Evolutionary conservation across 2,113 vertebrate genomes (phyloP), one percentile per base, ranked within the genome.

Genomic region (Herpailurus yagouaroundi): DNA sequence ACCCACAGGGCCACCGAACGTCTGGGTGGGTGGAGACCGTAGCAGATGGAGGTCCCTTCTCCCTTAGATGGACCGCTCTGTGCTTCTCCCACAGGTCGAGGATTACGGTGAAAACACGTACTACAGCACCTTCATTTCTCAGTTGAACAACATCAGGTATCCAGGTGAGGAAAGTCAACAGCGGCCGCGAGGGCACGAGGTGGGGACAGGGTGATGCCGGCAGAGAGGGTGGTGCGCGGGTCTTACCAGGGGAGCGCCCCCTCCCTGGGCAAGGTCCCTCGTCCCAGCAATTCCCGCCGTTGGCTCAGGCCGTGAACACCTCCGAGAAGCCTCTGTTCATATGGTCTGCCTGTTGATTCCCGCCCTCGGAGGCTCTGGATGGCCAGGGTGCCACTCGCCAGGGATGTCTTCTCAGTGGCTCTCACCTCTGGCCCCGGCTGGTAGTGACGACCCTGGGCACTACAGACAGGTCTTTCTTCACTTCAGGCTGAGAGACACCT

Each of bases 51-150:
- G 25, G 68, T 3, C 19, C 48, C 68, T 23, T 31, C 31, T 6
- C 12, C 29, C 0, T 4, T 19, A 6, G 0, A 0, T 2, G 36
- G 12, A 76, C 5, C 0, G 18, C 4, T 87, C 50, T 29, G 23
- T 77, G 1, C 94, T 64, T 86, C 97, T 16, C 96, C 69, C 89
- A n/a, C 96, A 99, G 99, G 99, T 99, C 1, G 98, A 99, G 0
- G 60, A 95, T 0, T 98, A 99, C 69, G 99, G 99, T 21, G 99
- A 99, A 97, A 99, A 99, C 89, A 99, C 99, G 1, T 99, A 99
- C 98, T 99, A 99, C 97, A 99, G 99, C 0, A 97, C 99, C 48
- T 99, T 99, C 92, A 99, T 99, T 80, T 98, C 98, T 94, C 99
- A 99, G 91, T 90, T 99, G 98, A 97, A 85, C 4, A 98, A 98